Conservation (phyloP, 2,113 vertebrate species). For the Microtus montanus region DNA sequence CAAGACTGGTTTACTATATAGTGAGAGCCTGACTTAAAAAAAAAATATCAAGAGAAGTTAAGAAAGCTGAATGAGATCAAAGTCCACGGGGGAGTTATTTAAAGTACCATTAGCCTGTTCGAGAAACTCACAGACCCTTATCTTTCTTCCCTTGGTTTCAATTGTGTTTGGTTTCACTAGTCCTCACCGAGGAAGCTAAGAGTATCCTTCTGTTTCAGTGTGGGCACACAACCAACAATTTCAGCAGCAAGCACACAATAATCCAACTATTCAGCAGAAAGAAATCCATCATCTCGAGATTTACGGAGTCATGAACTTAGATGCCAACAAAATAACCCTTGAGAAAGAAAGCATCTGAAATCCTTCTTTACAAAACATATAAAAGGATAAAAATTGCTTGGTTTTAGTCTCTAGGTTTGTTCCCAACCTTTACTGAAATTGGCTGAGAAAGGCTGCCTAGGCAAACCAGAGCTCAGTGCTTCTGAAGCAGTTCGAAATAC, state of each 20-base stretch:
- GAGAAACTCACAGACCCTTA: background rate
- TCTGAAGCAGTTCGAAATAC: background rate
- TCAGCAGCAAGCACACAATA: conserved; percentile 22
- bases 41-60: background rate
- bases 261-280: background rate
- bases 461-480: background rate
- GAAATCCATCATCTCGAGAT: background rate
- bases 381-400: background rate
- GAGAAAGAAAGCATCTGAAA: background rate
- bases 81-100: background rate
- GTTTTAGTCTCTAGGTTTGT: background rate
- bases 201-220: conserved; percentile 45
- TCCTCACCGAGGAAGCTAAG: conserved; percentile 25
- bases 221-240: conserved; percentile 37
- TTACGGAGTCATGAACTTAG: background rate
- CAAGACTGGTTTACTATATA: background rate
- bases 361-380: background rate
- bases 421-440: background rate
- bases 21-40: background rate
- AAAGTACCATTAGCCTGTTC: conserved; percentile 4
- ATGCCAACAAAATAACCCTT: conserved; percentile 5
- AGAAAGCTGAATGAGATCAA: background rate
- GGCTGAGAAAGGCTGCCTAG: background rate
- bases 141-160: conserved; percentile 58
- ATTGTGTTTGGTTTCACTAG: conserved; percentile 55